Percentiles rank a stretch among this genome's conserved stretches.
Evolutionary conservation across 1,140 invertebrate genomes (phyloP).

Genomic region (Battus philenor): DNA sequence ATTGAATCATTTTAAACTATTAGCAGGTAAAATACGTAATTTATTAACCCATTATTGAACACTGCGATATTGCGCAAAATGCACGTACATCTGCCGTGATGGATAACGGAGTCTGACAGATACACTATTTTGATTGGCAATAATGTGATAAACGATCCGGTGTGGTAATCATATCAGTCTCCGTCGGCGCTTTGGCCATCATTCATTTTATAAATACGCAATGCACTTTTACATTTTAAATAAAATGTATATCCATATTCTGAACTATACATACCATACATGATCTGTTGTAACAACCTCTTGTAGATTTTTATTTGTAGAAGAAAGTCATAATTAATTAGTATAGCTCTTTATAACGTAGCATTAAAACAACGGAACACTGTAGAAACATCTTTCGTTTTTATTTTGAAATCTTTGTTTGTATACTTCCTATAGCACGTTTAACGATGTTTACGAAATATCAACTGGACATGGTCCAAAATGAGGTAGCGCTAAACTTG

Average conservation of each 20-base stretch:
- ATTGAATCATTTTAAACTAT: slow-evolving; percentile 40
- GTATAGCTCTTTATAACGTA: slow-evolving; percentile 44
- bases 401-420: too few relatives aligned
- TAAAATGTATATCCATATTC: background rate
- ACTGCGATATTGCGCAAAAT: slow-evolving; percentile 24
- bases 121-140: slow-evolving; percentile 76
- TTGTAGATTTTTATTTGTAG: background rate
- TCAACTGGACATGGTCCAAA: slow-evolving; percentile 65
- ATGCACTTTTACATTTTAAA: slow-evolving; percentile 24
- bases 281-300: background rate
- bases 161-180: slow-evolving; percentile 62
- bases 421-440: slow-evolving; percentile 24
- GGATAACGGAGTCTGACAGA: slow-evolving; percentile 69
- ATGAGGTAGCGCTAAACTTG: slow-evolving; percentile 43
- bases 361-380: slow-evolving; percentile 37
- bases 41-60: slow-evolving; percentile 51
- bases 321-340: slow-evolving; percentile 28
- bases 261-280: background rate
- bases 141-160: slow-evolving; percentile 72
- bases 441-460: slow-evolving; percentile 61
- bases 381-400: slow-evolving; percentile 1
- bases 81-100: slow-evolving; percentile 50
- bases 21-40: slow-evolving; percentile 30
- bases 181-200: slow-evolving; percentile 50
- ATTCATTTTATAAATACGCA: slow-evolving; percentile 58